Evolutionary conservation across 2,797 vertebrate genomes (phyloP).

Genomic region (Platyrinchus mystaceus): DNA sequence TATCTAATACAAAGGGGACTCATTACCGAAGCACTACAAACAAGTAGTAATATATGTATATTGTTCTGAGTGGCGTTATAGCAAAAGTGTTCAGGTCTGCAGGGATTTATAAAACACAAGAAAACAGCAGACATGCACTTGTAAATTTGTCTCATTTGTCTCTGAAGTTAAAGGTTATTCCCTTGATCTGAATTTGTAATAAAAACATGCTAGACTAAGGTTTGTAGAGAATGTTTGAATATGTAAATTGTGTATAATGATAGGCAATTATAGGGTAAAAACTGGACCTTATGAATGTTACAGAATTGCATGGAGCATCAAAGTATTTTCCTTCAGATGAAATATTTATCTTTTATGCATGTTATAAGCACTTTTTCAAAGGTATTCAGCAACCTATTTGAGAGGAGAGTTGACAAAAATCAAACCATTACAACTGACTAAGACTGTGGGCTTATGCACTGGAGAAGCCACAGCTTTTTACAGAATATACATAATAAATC

Average conservation of each 20-base stretch:
- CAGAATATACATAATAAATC: slow-evolving; percentile 25
- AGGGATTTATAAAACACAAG: slow-evolving; percentile 82
- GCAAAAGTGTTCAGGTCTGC: slow-evolving; percentile 79
- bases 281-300: slow-evolving; percentile 72
- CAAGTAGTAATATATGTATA: slow-evolving; percentile 85
- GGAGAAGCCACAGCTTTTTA: slow-evolving; percentile 58
- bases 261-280: slow-evolving; percentile 81
- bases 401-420: slow-evolving; percentile 63
- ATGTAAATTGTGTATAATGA: slow-evolving; percentile 83
- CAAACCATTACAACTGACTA: slow-evolving; percentile 32
- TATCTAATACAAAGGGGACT: slow-evolving; percentile 83
- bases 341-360: slow-evolving; percentile 63
- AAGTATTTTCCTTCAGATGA: slow-evolving; percentile 64
- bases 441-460: slow-evolving; percentile 35
- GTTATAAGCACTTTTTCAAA: slow-evolving; percentile 44
- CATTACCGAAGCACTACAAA: slow-evolving; percentile 82
- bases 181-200: slow-evolving; percentile 89
- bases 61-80: slow-evolving; percentile 81
- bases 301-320: slow-evolving; percentile 49
- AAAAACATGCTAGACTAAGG: slow-evolving; percentile 82
- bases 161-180: slow-evolving; percentile 90
- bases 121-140: slow-evolving; percentile 86
- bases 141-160: slow-evolving; percentile 87
- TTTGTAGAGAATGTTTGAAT: slow-evolving; percentile 80
- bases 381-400: slow-evolving; percentile 65